Base-by-base conservation (phyloP, 2,113 vertebrate species). In the Junco hyemalis region DNA sequence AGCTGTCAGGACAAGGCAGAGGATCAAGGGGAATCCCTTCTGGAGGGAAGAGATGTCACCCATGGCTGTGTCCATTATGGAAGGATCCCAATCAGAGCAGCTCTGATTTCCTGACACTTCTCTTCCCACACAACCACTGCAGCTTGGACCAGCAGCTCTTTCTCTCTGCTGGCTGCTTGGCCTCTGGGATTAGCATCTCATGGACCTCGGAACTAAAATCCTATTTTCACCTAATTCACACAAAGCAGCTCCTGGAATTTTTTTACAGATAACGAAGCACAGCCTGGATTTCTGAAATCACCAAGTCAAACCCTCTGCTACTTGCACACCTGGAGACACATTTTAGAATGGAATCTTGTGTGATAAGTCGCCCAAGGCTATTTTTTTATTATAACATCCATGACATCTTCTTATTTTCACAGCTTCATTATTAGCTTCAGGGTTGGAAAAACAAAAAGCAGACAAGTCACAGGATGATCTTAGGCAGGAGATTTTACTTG, bases 401-500 rank as follows among this genome's bases (percentile, higher is more conserved):
- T 25, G 23, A 44, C 84, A 91, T 57, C 44, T 81, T 78, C 60
- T 31, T 68, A 21, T 81, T 92, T 93, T 59, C 65, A 64, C 53
- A 93, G 50, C 38, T 91, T 38, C 45, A 23, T 65, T 59, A 70
- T 29, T 66, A 92, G 86, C 72, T 83, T 71, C 72, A 7, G 81
- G 40, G 57, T 14, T 68, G 71, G 85, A 78, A 91, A 50, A 87
- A 50, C n/a, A 86, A 93, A 78, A 74, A 74, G 60, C 69, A 87
- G 81, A 57, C 91, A 87, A 95, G 61, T 71, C 86, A 68, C 38
- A 29, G 53, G 69, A 86, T 81, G 65, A 88, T 91, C 60, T 71
- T 71, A 79, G 73, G 66, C 87, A 85, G 24, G 38, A 88, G 73
- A 87, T 88, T 94, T 94, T 86, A 92, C 85, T 95, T 51, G 64